A percentile compares a stretch with the other conserved stretches of the same genome.
phyloP scores from a whole-genome alignment of 2,797 vertebrate genomes.

The Australoheros facetus region DNA sequence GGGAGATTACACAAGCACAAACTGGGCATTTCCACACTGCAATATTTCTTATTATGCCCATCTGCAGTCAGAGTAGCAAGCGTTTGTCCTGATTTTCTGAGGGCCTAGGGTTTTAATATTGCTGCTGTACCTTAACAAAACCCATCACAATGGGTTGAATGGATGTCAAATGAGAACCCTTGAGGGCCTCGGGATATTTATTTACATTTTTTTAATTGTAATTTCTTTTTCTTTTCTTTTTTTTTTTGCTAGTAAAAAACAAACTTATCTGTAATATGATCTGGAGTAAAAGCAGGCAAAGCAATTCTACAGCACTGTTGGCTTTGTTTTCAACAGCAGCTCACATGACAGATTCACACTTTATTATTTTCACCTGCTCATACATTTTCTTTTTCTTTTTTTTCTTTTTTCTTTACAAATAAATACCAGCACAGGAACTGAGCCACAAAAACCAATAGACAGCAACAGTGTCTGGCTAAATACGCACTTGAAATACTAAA shows the following conservation, averaged over 20 bases:
- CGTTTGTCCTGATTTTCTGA: conserved; percentile 46
- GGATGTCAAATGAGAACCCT: conserved; percentile 35
- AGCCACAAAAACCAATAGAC: conserved; percentile 6
- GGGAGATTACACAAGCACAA: conserved; percentile 56
- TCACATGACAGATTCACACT: conserved; percentile 31
- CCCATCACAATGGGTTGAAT: conserved; percentile 23
- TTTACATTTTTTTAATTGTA: conserved; percentile 4
- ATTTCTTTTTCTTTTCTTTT: neutral
- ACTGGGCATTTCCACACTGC: conserved; percentile 49
- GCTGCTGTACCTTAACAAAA: conserved; percentile 28
- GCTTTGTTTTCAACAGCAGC: conserved; percentile 22
- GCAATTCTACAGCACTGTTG: conserved; percentile 11
- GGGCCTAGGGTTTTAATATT: conserved; percentile 26
- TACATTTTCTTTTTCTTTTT: conserved; percentile 40
- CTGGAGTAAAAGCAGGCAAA: conserved; percentile 19
- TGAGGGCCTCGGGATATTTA: conserved; percentile 26
- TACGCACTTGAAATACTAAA: neutral
- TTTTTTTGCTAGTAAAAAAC: conserved; percentile 30
- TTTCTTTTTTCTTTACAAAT: conserved; percentile 3
- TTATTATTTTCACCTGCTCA: conserved; percentile 45
- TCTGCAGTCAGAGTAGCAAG: conserved; percentile 44
- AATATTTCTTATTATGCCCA: conserved; percentile 57
- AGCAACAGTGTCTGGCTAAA: neutral
- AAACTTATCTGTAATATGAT: conserved; percentile 35
- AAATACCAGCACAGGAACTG: conserved; percentile 20